Evolutionary conservation across 2,113 vertebrate genomes (phyloP), one percentile per base, ranked within the genome.

Genomic region (Scartelaos histophorus): DNA sequence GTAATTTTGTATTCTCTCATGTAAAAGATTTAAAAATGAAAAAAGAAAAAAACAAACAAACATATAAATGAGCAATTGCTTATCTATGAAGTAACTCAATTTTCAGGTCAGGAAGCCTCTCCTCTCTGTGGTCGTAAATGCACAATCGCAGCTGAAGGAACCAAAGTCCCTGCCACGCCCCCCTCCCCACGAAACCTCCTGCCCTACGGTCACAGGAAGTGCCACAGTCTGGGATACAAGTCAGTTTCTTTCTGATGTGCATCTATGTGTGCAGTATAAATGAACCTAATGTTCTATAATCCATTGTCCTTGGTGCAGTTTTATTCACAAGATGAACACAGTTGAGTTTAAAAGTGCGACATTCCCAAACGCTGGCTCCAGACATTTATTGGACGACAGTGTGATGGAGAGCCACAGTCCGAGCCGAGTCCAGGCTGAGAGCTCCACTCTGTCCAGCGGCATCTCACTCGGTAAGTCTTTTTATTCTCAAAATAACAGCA

Each of bases 221-320:
- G 97, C 91, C 97, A 99, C 84, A 99, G 98, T 87, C 85, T 99
- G 89, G 98, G 98, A 82, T 99, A 98, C 93, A 98, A 99, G 97
- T 99, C 82, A 94, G 96, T 92, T 47, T 51, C 13, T 19, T 15
- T 66, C n/a, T 29, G 65, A 10, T 66, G 19, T 38, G 29, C 22
- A 12, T 25, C 12, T 2, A 58, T 25, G 2, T 64, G 60, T 19
- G 11, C 7, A 35, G 7, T n/a, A 54, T 47, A 29, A 17, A 19
- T 2, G 19, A 13, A 67, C 12, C 10, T 17, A 60, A 45, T 65
- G 11, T 35, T 13, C 46, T 2, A 24, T 19, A 2, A n/a, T 5
- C 22, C 15, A 19, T 16, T 43, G 3, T 69, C 7, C 24, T 21
- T 43, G 1, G n/a, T 46, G 0, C 56, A 99, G 97, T 87, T 99